Base-by-base conservation (phyloP, 2,888 invertebrate genomes). In the Pseudococcus longispinus region DNA sequence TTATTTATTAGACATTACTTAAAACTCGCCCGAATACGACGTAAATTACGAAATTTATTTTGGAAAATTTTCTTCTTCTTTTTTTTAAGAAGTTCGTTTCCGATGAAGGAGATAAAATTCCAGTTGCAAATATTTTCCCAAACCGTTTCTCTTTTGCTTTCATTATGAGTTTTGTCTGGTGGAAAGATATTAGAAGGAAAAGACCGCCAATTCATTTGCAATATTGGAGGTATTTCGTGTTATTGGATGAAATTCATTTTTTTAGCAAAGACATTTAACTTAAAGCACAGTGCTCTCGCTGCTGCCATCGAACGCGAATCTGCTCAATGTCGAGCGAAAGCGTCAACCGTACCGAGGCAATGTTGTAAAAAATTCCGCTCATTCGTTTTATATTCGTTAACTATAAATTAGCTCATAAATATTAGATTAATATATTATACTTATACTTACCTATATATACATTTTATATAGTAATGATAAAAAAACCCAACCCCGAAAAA, bases 161-260 rank as follows among this genome's bases (percentile, higher is more conserved):
- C 86, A 86, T 88, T 87, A 88, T 88, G 88, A 88, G 86, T 88
- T 88, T 87, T 84, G 86, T 87, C 85, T 87, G 88, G 88, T 88
- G 88, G 88, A 88, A 88, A 26, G 88, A 88, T 51, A 87, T 83
- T 20, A 87, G 88, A 84, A 88, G 88, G 70, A 88, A 88, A 82
- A 77, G 88, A 84, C 88, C 88, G 29, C 88, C 88, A 84, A 70
- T 88, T 18, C 86, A 84, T 74, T 84, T 87, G 84, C 88, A 87
- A 83, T 87, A 88, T 55, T 87, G 88, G 88, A 86, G 88, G 83
- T 84, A 74, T 74, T 84, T 88, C 46, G 83, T 83, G n/a, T 80
- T 55, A 20, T 80, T 87, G 82, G 82, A 83, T 42, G 82, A 60
- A 55, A 83, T 83, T 55, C 80, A 82, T 55, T 82, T 60, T 65